These are phyloP conservation scores for Neomorphus geoffroyi DNA, from an alignment of 2,797 vertebrate genomes.

Conservation along the genomic window DNA sequence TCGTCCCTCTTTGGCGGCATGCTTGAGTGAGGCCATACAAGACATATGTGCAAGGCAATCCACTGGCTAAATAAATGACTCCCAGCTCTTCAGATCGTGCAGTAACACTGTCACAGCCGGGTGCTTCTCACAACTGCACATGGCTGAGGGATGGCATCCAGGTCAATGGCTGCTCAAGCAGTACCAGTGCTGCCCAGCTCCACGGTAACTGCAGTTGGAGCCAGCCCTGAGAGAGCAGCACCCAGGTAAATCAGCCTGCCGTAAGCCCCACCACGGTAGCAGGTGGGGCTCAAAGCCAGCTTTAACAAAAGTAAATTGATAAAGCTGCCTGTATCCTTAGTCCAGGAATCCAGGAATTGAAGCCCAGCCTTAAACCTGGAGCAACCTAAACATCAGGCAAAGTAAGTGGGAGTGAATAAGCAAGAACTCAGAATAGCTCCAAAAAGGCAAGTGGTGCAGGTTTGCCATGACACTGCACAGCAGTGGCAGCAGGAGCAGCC, in stretches of 20 bases:
- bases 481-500: neutral
- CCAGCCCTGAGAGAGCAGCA: too few relatives aligned
- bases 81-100: accelerated
- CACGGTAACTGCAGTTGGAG: accelerated
- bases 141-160: neutral
- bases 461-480: neutral
- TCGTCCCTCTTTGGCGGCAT: neutral
- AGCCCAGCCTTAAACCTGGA: neutral
- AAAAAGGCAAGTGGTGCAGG: neutral
- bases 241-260: neutral
- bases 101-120: neutral
- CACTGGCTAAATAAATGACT: neutral
- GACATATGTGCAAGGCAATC: neutral
- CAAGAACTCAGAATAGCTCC: neutral
- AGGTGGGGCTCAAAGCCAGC: too few relatives aligned
- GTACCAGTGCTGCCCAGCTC: neutral
- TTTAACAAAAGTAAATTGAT: too few relatives aligned
- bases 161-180: neutral
- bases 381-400: neutral
- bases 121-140: neutral
- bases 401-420: neutral
- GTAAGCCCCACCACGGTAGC: accelerated
- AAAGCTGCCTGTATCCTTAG: neutral
- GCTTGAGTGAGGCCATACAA: neutral
- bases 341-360: neutral